phyloP scores from a whole-genome alignment of 2,113 vertebrate species.

The Triplophysa tibetana region DNA sequence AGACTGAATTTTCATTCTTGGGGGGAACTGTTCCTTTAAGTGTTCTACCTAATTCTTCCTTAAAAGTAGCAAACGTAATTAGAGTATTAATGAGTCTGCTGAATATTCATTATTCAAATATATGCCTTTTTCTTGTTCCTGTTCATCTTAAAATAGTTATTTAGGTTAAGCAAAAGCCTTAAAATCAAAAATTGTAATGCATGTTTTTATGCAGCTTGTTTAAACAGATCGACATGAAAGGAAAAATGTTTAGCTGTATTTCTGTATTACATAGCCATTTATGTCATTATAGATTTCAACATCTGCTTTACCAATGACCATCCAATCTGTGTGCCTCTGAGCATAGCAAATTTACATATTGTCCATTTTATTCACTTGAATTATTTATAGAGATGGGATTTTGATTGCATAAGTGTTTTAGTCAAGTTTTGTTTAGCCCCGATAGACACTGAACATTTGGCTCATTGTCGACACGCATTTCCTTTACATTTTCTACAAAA shows the following conservation, averaged over 20 bases:
- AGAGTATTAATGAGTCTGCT: constrained; percentile 53
- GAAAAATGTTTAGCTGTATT: not conserved
- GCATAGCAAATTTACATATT: constrained; percentile 33
- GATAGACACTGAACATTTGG: not conserved
- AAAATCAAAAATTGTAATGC: not conserved
- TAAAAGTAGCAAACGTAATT: constrained; percentile 18
- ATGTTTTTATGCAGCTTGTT: not conserved
- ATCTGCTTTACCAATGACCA: constrained; percentile 17
- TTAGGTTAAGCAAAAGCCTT: not conserved
- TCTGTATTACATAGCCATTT: constrained; percentile 33
- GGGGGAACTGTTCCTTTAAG: no score
- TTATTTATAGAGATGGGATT: constrained; percentile 25
- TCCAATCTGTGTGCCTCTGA: constrained; percentile 42
- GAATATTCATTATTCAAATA: no score
- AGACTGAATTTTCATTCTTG: no score
- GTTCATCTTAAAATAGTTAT: constrained; percentile 6
- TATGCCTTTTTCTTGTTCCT: constrained; percentile 11
- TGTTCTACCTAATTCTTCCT: not conserved
- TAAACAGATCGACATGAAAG: not conserved
- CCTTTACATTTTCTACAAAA: not conserved
- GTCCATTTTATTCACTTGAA: constrained; percentile 24
- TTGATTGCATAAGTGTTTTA: constrained; percentile 2
- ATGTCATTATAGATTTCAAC: constrained; percentile 1
- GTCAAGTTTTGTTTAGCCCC: not conserved
- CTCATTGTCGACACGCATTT: constrained; percentile 1